A percentile compares a stretch with the other conserved stretches of the same genome.
Evolutionary conservation across 2,113 vertebrate genomes (phyloP).

Genomic region (Typhlomys cinereus): DNA sequence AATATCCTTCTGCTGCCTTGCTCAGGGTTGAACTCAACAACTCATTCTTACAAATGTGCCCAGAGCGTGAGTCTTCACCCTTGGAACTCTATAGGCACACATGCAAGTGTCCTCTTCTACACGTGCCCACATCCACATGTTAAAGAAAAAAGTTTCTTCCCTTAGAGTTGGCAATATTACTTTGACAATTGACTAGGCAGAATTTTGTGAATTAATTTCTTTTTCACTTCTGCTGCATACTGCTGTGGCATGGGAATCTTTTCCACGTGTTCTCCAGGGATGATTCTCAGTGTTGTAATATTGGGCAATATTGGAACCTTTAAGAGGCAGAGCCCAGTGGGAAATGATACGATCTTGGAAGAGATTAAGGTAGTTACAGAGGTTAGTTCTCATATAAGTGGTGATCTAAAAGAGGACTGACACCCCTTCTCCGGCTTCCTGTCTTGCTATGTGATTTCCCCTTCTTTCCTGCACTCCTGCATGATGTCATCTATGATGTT

Average conservation of each 20-base stretch:
- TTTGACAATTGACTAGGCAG: slow-evolving; percentile 69
- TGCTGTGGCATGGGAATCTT: no score
- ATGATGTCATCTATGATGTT: not conserved
- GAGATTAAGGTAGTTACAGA: not conserved
- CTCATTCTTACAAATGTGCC: no score
- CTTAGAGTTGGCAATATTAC: slow-evolving; percentile 68
- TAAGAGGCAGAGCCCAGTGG: not conserved
- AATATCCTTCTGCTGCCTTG: no score
- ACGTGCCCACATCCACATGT: no score
- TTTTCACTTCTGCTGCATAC: slow-evolving; percentile 76
- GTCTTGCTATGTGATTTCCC: not conserved
- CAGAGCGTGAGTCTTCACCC: no score
- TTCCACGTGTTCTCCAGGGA: not conserved
- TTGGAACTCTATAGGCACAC: no score
- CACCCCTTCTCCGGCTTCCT: not conserved
- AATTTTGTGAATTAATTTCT: slow-evolving; percentile 72
- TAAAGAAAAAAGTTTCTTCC: slow-evolving; percentile 62
- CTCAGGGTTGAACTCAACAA: no score
- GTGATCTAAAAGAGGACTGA: not conserved
- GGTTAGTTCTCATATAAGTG: not conserved
- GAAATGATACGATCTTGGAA: not conserved
- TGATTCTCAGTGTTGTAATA: not conserved
- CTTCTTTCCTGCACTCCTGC: not conserved
- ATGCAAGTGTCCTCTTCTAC: no score
- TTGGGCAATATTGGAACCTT: not conserved